These are phyloP conservation scores for Mesorhabditis spiculigera DNA, from an alignment of 2,888 invertebrate species.

Conservation along the genomic window DNA sequence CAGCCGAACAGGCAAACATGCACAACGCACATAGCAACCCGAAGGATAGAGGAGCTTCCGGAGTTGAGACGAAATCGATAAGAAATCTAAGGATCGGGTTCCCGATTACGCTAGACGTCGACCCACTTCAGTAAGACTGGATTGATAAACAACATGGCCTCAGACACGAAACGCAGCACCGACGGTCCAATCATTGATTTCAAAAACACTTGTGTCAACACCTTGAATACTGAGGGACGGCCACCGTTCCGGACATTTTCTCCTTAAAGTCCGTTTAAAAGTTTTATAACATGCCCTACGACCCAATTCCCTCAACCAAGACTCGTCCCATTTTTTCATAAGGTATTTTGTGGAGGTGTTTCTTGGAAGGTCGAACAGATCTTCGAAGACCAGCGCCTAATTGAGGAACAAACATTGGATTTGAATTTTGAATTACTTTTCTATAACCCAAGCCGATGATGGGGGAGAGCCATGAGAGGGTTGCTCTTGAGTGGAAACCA, in stretches of 20 bases:
- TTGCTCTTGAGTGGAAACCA: background rate
- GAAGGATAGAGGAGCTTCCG: conserved; percentile 34
- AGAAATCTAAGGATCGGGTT: conserved; percentile 31
- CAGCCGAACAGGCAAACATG: conserved; percentile 33
- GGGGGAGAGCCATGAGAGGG: background rate
- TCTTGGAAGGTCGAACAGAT: background rate
- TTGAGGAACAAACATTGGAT: background rate
- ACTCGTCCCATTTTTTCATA: background rate
- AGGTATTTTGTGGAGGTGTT: background rate
- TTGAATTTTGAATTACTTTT: background rate
- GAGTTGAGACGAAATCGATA: conserved; percentile 43
- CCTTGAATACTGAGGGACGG: background rate
- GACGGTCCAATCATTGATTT: background rate
- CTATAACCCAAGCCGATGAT: background rate
- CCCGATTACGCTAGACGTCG: background rate
- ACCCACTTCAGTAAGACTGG: conserved; percentile 43
- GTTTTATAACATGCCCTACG: background rate
- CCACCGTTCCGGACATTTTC: background rate
- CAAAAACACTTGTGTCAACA: background rate
- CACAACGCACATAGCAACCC: conserved; percentile 43
- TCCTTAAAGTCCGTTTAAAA: background rate
- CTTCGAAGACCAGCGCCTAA: background rate
- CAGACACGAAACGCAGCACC: conserved; percentile 35
- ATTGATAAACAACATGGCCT: conserved; percentile 45
- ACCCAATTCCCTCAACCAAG: background rate